phyloP scores from a whole-genome alignment of 1,140 invertebrate genomes.

The Psilanteris sp. region DNA sequence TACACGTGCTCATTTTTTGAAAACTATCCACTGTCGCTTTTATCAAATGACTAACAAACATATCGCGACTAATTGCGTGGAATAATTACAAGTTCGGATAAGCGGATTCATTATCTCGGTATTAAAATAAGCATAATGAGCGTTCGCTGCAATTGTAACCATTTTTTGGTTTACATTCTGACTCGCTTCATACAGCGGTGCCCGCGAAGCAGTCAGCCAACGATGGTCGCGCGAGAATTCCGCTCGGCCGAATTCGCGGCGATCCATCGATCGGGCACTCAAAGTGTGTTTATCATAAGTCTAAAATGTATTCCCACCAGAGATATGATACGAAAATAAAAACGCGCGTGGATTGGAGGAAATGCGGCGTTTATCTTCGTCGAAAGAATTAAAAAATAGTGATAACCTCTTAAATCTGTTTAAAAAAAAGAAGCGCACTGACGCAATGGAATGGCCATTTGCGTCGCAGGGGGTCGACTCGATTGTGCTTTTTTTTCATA shows the following conservation, averaged over 20 bases:
- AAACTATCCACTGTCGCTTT: constrained; percentile 6
- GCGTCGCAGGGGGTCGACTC: constrained; percentile 66
- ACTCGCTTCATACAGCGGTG: too few relatives aligned
- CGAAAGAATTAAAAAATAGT: constrained; percentile 53
- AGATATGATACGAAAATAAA: constrained; percentile 43
- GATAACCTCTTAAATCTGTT: constrained; percentile 62
- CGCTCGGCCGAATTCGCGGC: too few relatives aligned
- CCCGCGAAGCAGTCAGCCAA: too few relatives aligned
- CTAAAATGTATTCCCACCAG: constrained; percentile 10
- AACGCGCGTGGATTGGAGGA: constrained; percentile 38
- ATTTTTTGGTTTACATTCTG: too few relatives aligned
- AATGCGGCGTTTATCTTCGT: constrained; percentile 48
- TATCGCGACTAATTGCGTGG: constrained; percentile 48
- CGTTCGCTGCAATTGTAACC: constrained; percentile 11
- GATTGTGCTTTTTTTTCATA: constrained; percentile 34
- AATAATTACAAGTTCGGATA: constrained; percentile 48
- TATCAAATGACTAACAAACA: constrained; percentile 34
- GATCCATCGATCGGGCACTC: too few relatives aligned
- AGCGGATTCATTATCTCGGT: constrained; percentile 24
- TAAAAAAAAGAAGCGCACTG: constrained; percentile 43
- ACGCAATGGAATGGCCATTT: constrained; percentile 63
- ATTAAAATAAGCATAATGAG: constrained; percentile 16
- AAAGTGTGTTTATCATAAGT: background rate
- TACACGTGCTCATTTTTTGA: constrained; percentile 52
- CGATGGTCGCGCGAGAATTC: too few relatives aligned